Evolutionary conservation across 2,113 vertebrate species (phyloP), one percentile per base, ranked within the genome.

Genomic region (Neogobius melanostomus): DNA sequence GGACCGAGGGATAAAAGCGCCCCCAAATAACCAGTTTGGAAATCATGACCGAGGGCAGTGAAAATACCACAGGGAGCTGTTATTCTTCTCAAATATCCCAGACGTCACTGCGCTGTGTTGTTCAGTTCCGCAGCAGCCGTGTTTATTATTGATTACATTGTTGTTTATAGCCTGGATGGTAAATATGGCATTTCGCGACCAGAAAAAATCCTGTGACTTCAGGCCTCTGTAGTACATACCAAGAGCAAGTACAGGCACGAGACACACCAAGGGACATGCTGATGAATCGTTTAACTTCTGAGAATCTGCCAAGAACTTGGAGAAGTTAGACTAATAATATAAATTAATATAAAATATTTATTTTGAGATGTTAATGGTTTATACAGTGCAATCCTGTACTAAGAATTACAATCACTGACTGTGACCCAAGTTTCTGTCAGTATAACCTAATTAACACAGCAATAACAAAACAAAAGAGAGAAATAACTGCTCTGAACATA

Each of bases 201-300:
- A 69, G 68, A 66, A 62, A 56, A 51, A 52, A 3, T 61, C 28
- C 64, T 62, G 57, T 68, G 6, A 72, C 21, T 8, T 51, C 52
- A 60, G 69, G 81, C 74, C 59, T 76, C 50, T 51, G 51, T 69
- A 6, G 17, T 3, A 65, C 77, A 88, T 82, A 76, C 77, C 81
- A 61, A 36, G 45, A 76, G 72, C 78, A 75, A 78, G 74, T 79
- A 65, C 28, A n/a, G 80, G 15, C 85, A 85, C 8, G 59, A 71
- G 77, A 54, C 50, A 59, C 52, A 21, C 60, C 67, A 50, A 66
- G 44, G 56, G 28, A 16, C 16, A 43, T 16, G 15, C 21, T 43
- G 28, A 8, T 7, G 21, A 17, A 48, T 48, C 1, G 8, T 63
- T 45, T 63, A 53, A 53, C 17, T 44, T 36, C 11, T 59, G 6